Evolutionary conservation across 2,797 vertebrate species (phyloP).

Genomic region (Lepus oiostolus): DNA sequence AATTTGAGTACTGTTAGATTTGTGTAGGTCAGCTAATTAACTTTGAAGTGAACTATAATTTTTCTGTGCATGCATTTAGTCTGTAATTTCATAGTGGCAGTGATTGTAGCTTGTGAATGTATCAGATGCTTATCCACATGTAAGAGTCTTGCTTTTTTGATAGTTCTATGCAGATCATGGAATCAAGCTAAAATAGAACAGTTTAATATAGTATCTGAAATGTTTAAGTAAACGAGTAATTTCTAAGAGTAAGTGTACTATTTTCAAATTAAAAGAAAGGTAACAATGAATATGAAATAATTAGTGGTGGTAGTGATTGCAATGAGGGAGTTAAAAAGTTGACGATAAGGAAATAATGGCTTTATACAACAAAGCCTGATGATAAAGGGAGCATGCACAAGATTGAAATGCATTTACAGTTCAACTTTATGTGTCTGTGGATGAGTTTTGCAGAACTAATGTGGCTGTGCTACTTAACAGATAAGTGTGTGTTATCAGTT

Average conservation of each 20-base stretch:
- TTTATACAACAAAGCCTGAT: slow-evolving; percentile 57
- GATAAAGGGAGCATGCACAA: background rate
- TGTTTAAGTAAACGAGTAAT: background rate
- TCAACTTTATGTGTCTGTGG: background rate
- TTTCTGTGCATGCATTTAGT: slow-evolving; percentile 17
- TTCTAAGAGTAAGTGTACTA: slow-evolving; percentile 15
- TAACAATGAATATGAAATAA: background rate
- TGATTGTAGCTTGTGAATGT: slow-evolving; percentile 42
- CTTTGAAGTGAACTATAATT: slow-evolving; percentile 49
- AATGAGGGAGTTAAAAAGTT: background rate
- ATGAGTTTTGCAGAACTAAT: background rate
- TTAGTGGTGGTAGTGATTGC: background rate
- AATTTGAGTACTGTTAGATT: slow-evolving; percentile 31
- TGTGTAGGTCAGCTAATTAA: slow-evolving; percentile 46
- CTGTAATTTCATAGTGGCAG: slow-evolving; percentile 32
- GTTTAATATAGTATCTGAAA: background rate
- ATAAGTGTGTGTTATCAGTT: background rate
- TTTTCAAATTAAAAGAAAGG: slow-evolving; percentile 45
- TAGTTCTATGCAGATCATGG: background rate
- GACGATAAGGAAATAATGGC: slow-evolving; percentile 13
- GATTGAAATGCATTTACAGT: background rate
- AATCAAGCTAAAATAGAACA: slow-evolving; percentile 24
- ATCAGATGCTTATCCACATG: slow-evolving; percentile 37
- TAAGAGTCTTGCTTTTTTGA: background rate
- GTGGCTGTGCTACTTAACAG: background rate